Base-by-base conservation (phyloP, 2,113 vertebrate species). In the Empidonax alnorum region DNA sequence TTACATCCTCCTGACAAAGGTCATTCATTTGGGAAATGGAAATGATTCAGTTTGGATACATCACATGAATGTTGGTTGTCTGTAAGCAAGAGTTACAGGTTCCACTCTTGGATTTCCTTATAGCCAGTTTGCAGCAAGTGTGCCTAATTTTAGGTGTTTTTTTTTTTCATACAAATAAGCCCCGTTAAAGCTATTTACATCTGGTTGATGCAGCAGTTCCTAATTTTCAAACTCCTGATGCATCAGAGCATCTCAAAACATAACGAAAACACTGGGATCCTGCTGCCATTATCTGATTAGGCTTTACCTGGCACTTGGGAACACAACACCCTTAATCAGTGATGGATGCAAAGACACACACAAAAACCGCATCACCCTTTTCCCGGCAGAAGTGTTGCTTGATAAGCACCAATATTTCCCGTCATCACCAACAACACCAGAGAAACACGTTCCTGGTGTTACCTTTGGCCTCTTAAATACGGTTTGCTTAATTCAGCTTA, bases 401-500 rank as follows among this genome's bases (percentile, higher is more conserved):
- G 94, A 92, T 93, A 95, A 18, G 37, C 94, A 96, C 59, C 61
- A 30, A 33, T 96, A 94, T 96, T 97, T 97, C 96, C 95, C 12
- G 1, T 87, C 96, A 93, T 72, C 55, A 52, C 93, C 89, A 53
- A 49, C 82, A 89, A 91, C 16, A 55, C 53, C 3, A 1, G 73
- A 65, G 77, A 89, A 90, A 93, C 3, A 23, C 23, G 21, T 0
- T 10, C 89, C 92, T 93, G 47, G 1, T 4, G 6, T 75, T 95
- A 81, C 95, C 97, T 97, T 96, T 91, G 96, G 96, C 96, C 91
- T 94, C 96, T 97, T 96, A 96, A 97, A 97, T 94, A 95, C 78
- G 92, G 55, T 98, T 98, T 98, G 97, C 97, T 98, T 97, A 97
- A 98, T 94, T 98, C 97, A 97, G 97, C 90, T 94, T n/a, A 91